Evolutionary conservation across 2,113 vertebrate genomes (phyloP), one percentile per base, ranked within the genome.

Genomic region (Gymnorhina tibicen): DNA sequence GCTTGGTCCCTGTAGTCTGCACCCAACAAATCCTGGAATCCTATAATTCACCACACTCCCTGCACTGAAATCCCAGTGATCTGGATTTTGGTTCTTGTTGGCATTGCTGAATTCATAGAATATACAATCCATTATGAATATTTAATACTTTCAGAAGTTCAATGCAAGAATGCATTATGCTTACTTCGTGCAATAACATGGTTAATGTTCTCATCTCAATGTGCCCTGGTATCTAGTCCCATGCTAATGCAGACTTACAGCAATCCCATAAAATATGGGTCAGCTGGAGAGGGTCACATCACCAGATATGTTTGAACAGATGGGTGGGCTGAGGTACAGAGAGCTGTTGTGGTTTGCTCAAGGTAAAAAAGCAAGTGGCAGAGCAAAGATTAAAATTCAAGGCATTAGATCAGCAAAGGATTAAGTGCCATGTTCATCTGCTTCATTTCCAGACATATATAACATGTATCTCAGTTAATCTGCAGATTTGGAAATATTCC

Each of bases 371-470:
- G 33, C 91, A 89, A 92, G 88, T 63, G 62, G 56, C 79, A 81
- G 76, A 92, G 85, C 18, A 24, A 81, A 86, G 76, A 89, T 95
- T 96, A 95, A 88, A 96, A 95, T 96, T 87, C 92, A 96, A 96
- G 73, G 80, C 93, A 86, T 94, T 83, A 75, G 76, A 91, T 95
- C 93, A 89, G 37, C 2, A 5, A 92, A 95, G 89, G 89, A 95
- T 95, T 95, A 95, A 92, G 86, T 77, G 60, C 32, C 1, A 0
- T 37, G 60, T 86, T 96, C 93, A 84, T 91, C 89, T 93, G 91
- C 84, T 95, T 92, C 76, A 49, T 92, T 93, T 87, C 52, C 64
- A 96, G 86, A 47, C 76, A 13, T 63, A 47, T 39, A 70, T 66
- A 85, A 92, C 64, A 20, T 39, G 35, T 52, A 72, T 83, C 79